Evolutionary conservation across 1,140 invertebrate species (phyloP), one percentile per base, ranked within the genome.

Genomic region (Charaxes varanes): DNA sequence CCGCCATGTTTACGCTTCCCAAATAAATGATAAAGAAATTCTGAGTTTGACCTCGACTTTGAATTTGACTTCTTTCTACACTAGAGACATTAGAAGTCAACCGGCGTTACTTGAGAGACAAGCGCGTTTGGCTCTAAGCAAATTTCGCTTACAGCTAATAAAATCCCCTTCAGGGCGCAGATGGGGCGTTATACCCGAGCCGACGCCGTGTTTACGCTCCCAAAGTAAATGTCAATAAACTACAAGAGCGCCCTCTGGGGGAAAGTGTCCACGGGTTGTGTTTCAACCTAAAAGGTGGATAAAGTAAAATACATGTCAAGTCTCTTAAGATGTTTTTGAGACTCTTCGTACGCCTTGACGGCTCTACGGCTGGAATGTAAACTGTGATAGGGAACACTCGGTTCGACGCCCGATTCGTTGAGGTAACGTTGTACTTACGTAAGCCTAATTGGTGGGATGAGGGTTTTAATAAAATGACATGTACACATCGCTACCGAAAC

Each of bases 1-100:
- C 61, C 51, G 41, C 46, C 46, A 32, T 74, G 70, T 79, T 81
- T 81, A 63, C 69, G 56, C 65, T 64, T 49, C 45, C 59, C 70
- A 81, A 81, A 74, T 81, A 81, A 79, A 81, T 77, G 77, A 79
- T 70, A 81, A 81, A 77, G 78, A 68, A 73, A n/a, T n/a, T n/a
- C n/a, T n/a, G n/a, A n/a, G n/a, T n/a, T n/a, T n/a, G n/a, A n/a
- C n/a, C n/a, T n/a, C n/a, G n/a, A n/a, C n/a, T n/a, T n/a, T n/a
- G n/a, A n/a, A n/a, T n/a, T n/a, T n/a, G n/a, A n/a, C n/a, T n/a
- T n/a, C n/a, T n/a, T n/a, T n/a, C n/a, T n/a, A n/a, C n/a, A n/a
- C n/a, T n/a, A n/a, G n/a, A n/a, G n/a, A 30, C 27, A 2, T 30
- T 17, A 28, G 14, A 19, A 10, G 5, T 6, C 35, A 30, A 21